Base-by-base conservation (phyloP, 2,797 vertebrate genomes). In the Orestias chungarensis region DNA sequence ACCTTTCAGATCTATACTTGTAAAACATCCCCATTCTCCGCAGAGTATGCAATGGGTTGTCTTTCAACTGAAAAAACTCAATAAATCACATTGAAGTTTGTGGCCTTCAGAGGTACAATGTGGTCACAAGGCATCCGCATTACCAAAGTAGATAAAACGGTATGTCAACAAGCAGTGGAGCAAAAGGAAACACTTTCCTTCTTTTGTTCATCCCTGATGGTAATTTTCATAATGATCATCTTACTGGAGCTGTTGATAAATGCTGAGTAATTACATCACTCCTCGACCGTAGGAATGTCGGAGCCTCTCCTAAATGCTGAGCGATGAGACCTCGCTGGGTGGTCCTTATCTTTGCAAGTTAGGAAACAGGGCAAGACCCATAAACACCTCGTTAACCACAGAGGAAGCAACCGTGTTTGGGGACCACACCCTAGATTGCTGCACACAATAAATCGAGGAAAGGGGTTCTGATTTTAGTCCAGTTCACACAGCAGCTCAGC, bases 281-380 rank as follows among this genome's bases (percentile, higher is more conserved):
- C 71, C 71, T 74, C 74, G 49, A 75, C 82, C 80, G 57, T 79
- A 77, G 71, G 81, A 83, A 86, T 77, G 81, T 69, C 25, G 79
- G 74, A 78, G 76, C 78, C 79, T 89, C 82, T 83, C 78, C 61
- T 86, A 86, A 77, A 81, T 76, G 84, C 87, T 89, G 78, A 91
- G 76, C 67, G 87, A 92, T 88, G 88, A 89, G 78, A 74, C 67
- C 88, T 84, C 23, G 70, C 73, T 93, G 91, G 91, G 93, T 93
- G 93, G 93, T 91, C 93, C 81, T 91, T 92, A 93, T 93, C 92
- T 75, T 9, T 84, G 70, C 78, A 80, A 86, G 72, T 79, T 88
- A 92, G 92, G 93, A 94, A 93, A 83, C 82, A 78, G 86, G 73
- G 62, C 90, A 80, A 90, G 90, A 91, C 90, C 82, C 75, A 89